Evolutionary conservation across 2,113 vertebrate species (phyloP), one percentile per base, ranked within the genome.

Genomic region (Cheirogaleus medius): DNA sequence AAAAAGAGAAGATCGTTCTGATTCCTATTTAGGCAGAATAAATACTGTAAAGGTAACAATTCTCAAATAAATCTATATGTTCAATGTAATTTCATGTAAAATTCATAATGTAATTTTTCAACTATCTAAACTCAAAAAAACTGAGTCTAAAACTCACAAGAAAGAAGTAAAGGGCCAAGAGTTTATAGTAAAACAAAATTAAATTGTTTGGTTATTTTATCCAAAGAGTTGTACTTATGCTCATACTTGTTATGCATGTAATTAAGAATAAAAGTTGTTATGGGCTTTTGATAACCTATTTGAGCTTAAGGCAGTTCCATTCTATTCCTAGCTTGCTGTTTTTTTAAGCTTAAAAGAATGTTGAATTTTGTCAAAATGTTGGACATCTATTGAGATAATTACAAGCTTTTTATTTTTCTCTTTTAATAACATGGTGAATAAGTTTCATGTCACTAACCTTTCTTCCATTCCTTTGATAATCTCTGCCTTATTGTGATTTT

Each of bases 291-390:
- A 81, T 91, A 87, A 91, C 69, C n/a, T 64, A 73, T 92, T 95
- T 54, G 14, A 71, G 81, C 76, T 91, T 90, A 64, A 94, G 87
- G 25, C 85, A 58, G 12, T 91, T 85, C 5, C 25, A 74, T 87
- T 71, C 44, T 80, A 44, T 81, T 88, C 25, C 37, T 90, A 66
- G 21, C 81, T 87, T 93, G 49, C 17, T 96, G 6, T 94, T 81
- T 94, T 84, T 81, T 81, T 9, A 86, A 96, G 93, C 64, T 96
- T 88, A 88, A 94, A 95, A 96, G 15, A 6, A 34, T 83, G 49
- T 66, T 85, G 34, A 76, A 85, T 85, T 94, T 96, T 97, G 47
- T 94, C 37, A 71, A 81, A 96, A 88, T 93, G 29, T 76, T 96
- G 29, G 27, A 10, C 11, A 69, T 88, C 58, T 76, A 21, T 69